Evolutionary conservation across 2,797 vertebrate species (phyloP).

Genomic region (Amphiprion clarkii): DNA sequence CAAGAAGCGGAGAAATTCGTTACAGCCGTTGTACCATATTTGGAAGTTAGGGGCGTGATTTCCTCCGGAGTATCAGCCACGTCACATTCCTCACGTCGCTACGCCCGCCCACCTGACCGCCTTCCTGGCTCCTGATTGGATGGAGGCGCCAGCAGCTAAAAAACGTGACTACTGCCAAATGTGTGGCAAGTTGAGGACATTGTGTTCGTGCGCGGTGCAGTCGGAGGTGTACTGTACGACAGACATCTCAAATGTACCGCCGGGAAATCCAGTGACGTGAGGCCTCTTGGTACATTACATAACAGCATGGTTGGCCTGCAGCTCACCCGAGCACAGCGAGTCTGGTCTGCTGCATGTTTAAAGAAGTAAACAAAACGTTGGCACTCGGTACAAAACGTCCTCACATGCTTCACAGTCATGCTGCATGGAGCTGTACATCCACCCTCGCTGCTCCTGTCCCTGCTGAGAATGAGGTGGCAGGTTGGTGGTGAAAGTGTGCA

Average conservation of each 20-base stretch:
- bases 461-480: neutral
- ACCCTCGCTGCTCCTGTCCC: neutral
- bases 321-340: slow-evolving; percentile 25
- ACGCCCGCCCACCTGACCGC: slow-evolving; percentile 33
- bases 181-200: slow-evolving; percentile 71
- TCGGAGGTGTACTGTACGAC: slow-evolving; percentile 28
- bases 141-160: slow-evolving; percentile 48
- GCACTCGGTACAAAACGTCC: slow-evolving; percentile 27
- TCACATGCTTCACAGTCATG: slow-evolving; percentile 48
- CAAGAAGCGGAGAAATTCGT: neutral
- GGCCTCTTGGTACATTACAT: slow-evolving; percentile 57
- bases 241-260: slow-evolving; percentile 33
- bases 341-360: slow-evolving; percentile 18
- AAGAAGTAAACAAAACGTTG: slow-evolving; percentile 50
- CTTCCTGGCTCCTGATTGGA: slow-evolving; percentile 70
- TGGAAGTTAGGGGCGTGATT: slow-evolving; percentile 58
- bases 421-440: no score
- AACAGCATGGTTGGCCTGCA: slow-evolving; percentile 44
- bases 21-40: slow-evolving; percentile 46
- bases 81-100: slow-evolving; percentile 36
- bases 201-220: slow-evolving; percentile 52
- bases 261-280: slow-evolving; percentile 56
- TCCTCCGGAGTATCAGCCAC: neutral
- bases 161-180: slow-evolving; percentile 81
- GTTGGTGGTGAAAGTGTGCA: neutral